Base-by-base conservation (phyloP, 2,888 invertebrate species). In the Drosophila mercatorum region DNA sequence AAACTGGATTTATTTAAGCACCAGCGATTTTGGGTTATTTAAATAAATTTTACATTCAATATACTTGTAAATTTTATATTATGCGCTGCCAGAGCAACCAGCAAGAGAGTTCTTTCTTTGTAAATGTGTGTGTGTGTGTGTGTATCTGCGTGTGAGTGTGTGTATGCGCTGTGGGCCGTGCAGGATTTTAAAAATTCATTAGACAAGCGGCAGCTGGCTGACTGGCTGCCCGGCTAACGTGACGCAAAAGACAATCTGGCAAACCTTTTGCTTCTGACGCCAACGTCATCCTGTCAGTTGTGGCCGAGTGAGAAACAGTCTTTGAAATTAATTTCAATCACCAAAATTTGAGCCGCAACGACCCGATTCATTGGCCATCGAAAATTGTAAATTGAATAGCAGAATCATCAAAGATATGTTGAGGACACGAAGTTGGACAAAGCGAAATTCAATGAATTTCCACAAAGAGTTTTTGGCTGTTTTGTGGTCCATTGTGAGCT, bases 251-350 rank as follows among this genome's bases (percentile, higher is more conserved):
- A 73, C 71, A 78, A 72, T 66, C 68, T 55, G 64, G 44, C 53
- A 46, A 68, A 66, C 65, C 66, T 72, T 64, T 60, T 69, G 60
- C 59, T 12, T 26, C 26, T 69, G 49, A 67, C 75, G 78, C 85
- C 88, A 83, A 78, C 80, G 72, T 74, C 69, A 51, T 41, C 59
- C 52, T 63, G 68, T 46, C 38, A 58, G 49, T 51, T 62, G 58
- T 56, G 36, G 55, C 36, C 47, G 34, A 53, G 68, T 76, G 85
- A 76, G 74, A 83, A 82, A 77, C 76, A 79, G 78, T 74, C 77
- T 79, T 83, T 77, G 81, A 90, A 90, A 89, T 90, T 88, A 90
- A 90, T 89, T 90, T 87, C 83, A 89, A 89, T 88, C 86, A 78
- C 76, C 78, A 60, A 72, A 80, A 78, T 79, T 75, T 77, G 77